These are phyloP conservation scores for Clamator glandarius DNA, from an alignment of 2,797 vertebrate genomes.

Conservation along the genomic window DNA sequence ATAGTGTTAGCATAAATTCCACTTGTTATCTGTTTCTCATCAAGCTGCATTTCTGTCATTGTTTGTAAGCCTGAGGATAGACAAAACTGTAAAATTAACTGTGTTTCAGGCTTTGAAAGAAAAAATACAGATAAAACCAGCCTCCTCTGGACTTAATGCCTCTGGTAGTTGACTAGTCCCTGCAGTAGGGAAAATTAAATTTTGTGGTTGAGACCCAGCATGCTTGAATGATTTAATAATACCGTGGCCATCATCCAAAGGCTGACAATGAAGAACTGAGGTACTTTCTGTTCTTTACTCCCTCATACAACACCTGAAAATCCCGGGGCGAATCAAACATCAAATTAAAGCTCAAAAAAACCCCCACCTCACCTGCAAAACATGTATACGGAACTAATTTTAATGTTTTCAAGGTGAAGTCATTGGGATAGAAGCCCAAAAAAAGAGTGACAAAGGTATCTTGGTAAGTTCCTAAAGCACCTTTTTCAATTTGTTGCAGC, in stretches of 20 bases:
- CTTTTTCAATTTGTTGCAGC: slow-evolving; percentile 44
- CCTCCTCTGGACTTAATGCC: slow-evolving; percentile 77
- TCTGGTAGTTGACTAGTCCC: slow-evolving; percentile 81
- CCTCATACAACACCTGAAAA: slow-evolving; percentile 90
- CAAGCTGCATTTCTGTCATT: slow-evolving; percentile 77
- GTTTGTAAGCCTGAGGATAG: slow-evolving; percentile 79
- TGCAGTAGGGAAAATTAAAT: slow-evolving; percentile 84
- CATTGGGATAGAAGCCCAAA: slow-evolving; percentile 76
- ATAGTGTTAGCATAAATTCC: slow-evolving; percentile 71
- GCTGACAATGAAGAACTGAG: slow-evolving; percentile 84
- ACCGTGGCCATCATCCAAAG: slow-evolving; percentile 90
- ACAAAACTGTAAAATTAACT: slow-evolving; percentile 81
- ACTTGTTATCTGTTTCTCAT: slow-evolving; percentile 80
- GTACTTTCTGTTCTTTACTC: slow-evolving; percentile 84
- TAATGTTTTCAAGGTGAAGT: slow-evolving; percentile 89
- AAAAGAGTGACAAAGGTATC: slow-evolving; percentile 59
- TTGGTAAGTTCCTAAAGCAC: slow-evolving; percentile 66
- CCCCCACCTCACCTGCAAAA: slow-evolving; percentile 85
- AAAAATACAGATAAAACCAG: slow-evolving; percentile 74
- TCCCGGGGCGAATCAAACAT: slow-evolving; percentile 84
- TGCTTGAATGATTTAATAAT: slow-evolving; percentile 96
- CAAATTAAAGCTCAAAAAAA: slow-evolving; percentile 85
- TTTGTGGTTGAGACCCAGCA: slow-evolving; percentile 86
- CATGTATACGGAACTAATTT: slow-evolving; percentile 86
- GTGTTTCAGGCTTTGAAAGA: slow-evolving; percentile 67